A percentile compares a stretch with the other conserved stretches of the same genome.
These are phyloP conservation scores for Tragelaphus scriptus DNA, from an alignment of 2,113 vertebrate species.

Conservation along the genomic window DNA sequence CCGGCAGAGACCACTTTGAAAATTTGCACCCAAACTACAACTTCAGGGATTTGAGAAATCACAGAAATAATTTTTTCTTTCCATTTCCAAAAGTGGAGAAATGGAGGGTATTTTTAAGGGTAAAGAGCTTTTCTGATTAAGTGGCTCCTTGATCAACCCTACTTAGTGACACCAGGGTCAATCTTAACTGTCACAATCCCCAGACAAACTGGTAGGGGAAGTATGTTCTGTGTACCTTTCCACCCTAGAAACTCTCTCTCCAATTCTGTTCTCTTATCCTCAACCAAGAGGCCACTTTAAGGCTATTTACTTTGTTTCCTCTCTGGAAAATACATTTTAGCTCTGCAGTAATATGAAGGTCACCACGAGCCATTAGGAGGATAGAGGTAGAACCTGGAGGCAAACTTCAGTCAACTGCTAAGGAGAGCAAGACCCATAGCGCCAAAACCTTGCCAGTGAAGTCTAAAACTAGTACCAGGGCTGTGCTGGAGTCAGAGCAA, in stretches of 20 bases:
- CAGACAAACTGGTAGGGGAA: background rate
- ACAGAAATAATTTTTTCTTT: conserved; percentile 39
- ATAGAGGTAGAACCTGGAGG: background rate
- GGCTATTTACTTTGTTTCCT: background rate
- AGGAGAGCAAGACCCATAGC: background rate
- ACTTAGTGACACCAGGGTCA: background rate
- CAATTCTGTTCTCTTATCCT: background rate
- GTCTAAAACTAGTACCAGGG: background rate
- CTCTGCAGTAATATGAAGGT: background rate
- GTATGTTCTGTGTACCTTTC: background rate
- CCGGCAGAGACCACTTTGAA: conserved; percentile 14
- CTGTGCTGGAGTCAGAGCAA: background rate
- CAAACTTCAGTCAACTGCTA: background rate
- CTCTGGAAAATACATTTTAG: background rate
- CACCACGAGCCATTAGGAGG: background rate
- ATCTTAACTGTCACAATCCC: background rate
- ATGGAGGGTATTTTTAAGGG: conserved; percentile 10
- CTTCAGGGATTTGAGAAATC: conserved; percentile 19
- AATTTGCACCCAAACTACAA: conserved; percentile 18
- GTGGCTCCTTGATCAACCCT: background rate
- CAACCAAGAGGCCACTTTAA: background rate
- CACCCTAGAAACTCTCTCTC: background rate
- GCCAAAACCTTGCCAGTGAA: background rate
- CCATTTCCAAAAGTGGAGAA: conserved; percentile 9
- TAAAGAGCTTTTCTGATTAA: conserved; percentile 29